Percentiles rank a stretch among this genome's conserved stretches.
Conservation (phyloP, 1,140 invertebrate species). For the Vanessa tameamea region DNA sequence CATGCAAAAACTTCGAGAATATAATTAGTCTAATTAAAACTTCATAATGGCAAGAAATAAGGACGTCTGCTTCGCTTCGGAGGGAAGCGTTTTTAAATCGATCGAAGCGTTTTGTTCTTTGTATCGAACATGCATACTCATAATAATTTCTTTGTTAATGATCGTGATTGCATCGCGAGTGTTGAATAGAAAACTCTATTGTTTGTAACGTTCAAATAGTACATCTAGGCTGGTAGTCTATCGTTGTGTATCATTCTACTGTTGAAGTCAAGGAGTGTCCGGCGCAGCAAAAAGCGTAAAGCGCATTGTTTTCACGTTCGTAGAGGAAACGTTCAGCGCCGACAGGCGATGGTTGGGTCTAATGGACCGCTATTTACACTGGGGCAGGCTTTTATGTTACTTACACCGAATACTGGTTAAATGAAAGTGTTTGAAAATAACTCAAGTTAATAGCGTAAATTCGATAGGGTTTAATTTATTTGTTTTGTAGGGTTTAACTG, state of each 20-base stretch:
- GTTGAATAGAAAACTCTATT: conserved; percentile 47
- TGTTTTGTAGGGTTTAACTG: too few species aligned
- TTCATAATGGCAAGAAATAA: conserved; percentile 11
- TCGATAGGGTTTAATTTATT: neutral
- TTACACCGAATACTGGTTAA: conserved; percentile 36
- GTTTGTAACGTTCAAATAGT: conserved; percentile 46
- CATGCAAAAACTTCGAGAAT: conserved; percentile 3
- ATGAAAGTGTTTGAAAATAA: conserved; percentile 27
- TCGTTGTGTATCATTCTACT: conserved; percentile 58
- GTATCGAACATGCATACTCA: conserved; percentile 1
- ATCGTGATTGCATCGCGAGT: conserved; percentile 16
- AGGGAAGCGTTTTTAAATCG: neutral
- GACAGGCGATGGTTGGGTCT: conserved; percentile 58
- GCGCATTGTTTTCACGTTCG: conserved; percentile 66
- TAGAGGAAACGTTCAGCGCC: conserved; percentile 61
- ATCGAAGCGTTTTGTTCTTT: conserved; percentile 10
- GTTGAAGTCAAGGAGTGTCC: conserved; percentile 61
- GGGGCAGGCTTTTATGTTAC: conserved; percentile 48
- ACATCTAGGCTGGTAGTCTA: conserved; percentile 36
- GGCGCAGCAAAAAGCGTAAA: conserved; percentile 63
- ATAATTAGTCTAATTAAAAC: conserved; percentile 18
- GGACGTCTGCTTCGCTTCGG: neutral
- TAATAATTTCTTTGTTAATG: conserved; percentile 23
- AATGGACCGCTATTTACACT: conserved; percentile 63
- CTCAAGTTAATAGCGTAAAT: neutral